Conservation (phyloP, 92 coral and sea anemone species). For the Palythoa grandiflora region DNA sequence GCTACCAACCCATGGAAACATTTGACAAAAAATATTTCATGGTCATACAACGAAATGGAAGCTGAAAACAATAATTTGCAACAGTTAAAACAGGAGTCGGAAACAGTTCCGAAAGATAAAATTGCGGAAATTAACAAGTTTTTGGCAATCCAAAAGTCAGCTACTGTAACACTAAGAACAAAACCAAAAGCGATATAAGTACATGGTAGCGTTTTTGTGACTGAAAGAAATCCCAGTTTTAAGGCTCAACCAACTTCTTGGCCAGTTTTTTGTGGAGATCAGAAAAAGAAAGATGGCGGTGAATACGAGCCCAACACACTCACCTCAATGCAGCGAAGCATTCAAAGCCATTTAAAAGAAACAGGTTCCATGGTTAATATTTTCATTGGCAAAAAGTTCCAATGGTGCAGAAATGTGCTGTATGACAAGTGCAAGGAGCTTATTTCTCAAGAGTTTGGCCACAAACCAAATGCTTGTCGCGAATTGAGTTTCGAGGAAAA, state of each 20-base stretch:
- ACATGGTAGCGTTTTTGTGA: conserved; percentile 25
- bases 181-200: conserved; percentile 35
- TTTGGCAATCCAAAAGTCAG: conserved; percentile 22
- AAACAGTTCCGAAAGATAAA: neutral
- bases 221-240: conserved; percentile 4
- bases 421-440: conserved; percentile 8
- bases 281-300: conserved; percentile 29
- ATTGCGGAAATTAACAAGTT: conserved; percentile 28
- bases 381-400: neutral
- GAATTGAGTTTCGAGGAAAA: conserved; percentile 35
- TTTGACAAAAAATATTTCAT: no score
- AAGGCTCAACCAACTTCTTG: conserved; percentile 10
- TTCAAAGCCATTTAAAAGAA: conserved; percentile 31
- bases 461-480: conserved; percentile 40
- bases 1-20: neutral
- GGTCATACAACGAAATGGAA: no score
- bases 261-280: conserved; percentile 38
- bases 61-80: no score
- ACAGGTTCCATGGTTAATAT: conserved; percentile 15
- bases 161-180: conserved; percentile 41
- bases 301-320: conserved; percentile 45
- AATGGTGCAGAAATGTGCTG: conserved; percentile 28
- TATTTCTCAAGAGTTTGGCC: conserved; percentile 25
- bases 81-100: neutral
- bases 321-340: conserved; percentile 34